Percentiles rank a stretch among this genome's conserved stretches.
These are phyloP conservation scores for Diabrotica balteata DNA, from an alignment of 2,888 invertebrate species.

Conservation along the genomic window DNA sequence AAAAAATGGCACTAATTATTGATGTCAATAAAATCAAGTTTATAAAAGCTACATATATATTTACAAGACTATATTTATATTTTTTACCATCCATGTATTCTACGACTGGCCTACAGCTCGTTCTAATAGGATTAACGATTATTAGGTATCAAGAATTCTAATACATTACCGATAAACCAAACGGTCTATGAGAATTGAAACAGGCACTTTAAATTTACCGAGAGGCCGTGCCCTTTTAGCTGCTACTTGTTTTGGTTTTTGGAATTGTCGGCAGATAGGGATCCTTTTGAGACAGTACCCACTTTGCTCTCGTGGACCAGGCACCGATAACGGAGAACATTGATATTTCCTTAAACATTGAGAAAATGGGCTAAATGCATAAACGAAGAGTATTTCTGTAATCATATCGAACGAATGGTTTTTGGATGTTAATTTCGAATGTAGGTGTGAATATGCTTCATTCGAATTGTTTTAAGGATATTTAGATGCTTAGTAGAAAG, in stretches of 20 bases:
- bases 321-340: not conserved
- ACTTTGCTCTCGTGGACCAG: not conserved
- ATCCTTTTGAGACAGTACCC: slow-evolving; percentile 4
- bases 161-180: slow-evolving; percentile 4
- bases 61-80: too few relatives aligned
- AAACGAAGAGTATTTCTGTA: not conserved
- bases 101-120: not conserved
- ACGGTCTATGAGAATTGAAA: not conserved
- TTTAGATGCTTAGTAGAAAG: not conserved
- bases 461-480: not conserved
- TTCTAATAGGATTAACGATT: slow-evolving; percentile 13
- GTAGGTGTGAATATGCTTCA: not conserved
- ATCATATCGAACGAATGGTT: slow-evolving; percentile 1
- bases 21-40: too few relatives aligned
- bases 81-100: not conserved
- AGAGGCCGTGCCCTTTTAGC: slow-evolving; percentile 9
- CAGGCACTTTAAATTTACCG: slow-evolving; percentile 12
- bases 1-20: too few relatives aligned
- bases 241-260: slow-evolving; percentile 15
- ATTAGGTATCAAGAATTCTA: slow-evolving; percentile 13
- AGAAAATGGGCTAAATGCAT: slow-evolving; percentile 2
- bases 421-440: slow-evolving; percentile 3
- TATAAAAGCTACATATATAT: too few relatives aligned
- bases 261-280: slow-evolving; percentile 7
- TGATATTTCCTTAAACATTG: not conserved